A percentile compares a stretch with the other conserved stretches of the same genome.
phyloP scores from a whole-genome alignment of 2,888 invertebrate species.

The Ptychoptera contaminata region DNA sequence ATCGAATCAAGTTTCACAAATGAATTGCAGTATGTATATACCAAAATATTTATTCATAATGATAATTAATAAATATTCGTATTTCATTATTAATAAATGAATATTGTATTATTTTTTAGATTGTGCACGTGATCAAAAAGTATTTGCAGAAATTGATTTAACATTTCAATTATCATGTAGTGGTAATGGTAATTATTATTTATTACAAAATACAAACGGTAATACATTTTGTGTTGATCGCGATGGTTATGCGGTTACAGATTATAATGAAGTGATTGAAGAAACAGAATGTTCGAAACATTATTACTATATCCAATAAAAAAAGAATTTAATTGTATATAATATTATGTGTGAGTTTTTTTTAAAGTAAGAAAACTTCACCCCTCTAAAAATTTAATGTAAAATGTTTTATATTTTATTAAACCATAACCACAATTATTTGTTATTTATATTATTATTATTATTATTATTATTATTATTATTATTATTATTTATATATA shows the following conservation, averaged over 20 bases:
- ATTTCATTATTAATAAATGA: not conserved
- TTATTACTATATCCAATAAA: conserved; percentile 9
- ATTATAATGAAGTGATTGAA: conserved; percentile 7
- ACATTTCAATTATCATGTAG: conserved; percentile 34
- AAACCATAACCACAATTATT: too few species aligned
- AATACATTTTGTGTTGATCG: conserved; percentile 42
- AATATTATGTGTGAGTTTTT: too few species aligned
- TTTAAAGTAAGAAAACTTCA: too few species aligned
- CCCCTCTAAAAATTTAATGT: too few species aligned
- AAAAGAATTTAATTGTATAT: too few species aligned
- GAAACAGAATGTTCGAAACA: conserved; percentile 10
- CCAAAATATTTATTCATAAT: not conserved
- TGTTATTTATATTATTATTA: too few species aligned
- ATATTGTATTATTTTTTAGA: conserved; percentile 25
- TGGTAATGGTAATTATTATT: conserved; percentile 41
- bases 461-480: too few species aligned
- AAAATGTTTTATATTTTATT: too few species aligned
- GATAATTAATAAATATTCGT: not conserved
- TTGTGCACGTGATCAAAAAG: conserved; percentile 42
- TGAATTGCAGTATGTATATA: conserved; percentile 44
- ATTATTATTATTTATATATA: too few species aligned
- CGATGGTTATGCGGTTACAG: conserved; percentile 37
- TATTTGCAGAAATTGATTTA: conserved; percentile 35
- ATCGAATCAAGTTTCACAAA: conserved; percentile 18
- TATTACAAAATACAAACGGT: conserved; percentile 34